Evolutionary conservation across 2,797 vertebrate species (phyloP).

Genomic region (Anas bernieri): DNA sequence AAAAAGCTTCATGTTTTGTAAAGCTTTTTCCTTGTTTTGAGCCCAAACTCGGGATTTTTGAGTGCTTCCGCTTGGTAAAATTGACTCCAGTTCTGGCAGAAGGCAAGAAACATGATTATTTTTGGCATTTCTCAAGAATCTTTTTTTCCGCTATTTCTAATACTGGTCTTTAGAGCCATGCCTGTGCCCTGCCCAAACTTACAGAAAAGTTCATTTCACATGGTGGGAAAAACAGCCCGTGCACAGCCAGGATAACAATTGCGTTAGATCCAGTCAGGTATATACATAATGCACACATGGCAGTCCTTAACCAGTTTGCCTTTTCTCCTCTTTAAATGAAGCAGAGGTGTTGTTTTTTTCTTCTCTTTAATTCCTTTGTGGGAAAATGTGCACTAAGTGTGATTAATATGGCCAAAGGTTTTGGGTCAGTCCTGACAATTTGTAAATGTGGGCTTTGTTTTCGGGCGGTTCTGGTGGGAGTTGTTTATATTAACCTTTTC

Average conservation of each 20-base stretch:
- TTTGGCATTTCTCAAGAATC: constrained; percentile 26
- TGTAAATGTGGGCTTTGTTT: constrained; percentile 15
- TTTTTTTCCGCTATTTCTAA: not conserved
- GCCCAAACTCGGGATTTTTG: not conserved
- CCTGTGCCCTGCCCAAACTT: not conserved
- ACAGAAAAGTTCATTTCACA: constrained; percentile 20
- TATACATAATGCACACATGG: not conserved
- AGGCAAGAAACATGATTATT: constrained; percentile 41
- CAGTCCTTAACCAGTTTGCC: not conserved
- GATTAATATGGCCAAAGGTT: constrained; percentile 10
- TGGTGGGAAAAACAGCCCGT: not conserved
- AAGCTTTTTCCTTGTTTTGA: constrained; percentile 4
- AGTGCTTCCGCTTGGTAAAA: constrained; percentile 32
- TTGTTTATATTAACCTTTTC: not conserved
- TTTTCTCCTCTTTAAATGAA: not conserved
- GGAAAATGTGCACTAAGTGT: not conserved
- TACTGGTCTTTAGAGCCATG: not conserved
- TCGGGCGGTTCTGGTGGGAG: not conserved
- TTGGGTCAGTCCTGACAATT: constrained; percentile 1
- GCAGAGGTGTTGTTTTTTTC: not conserved
- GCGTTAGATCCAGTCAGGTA: not conserved
- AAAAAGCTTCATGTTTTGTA: not conserved
- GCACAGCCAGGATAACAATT: not conserved
- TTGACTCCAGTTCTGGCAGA: constrained; percentile 14
- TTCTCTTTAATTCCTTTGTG: not conserved